These are phyloP conservation scores for Ochlodes sylvanus DNA, from an alignment of 2,888 invertebrate species.

Conservation along the genomic window DNA sequence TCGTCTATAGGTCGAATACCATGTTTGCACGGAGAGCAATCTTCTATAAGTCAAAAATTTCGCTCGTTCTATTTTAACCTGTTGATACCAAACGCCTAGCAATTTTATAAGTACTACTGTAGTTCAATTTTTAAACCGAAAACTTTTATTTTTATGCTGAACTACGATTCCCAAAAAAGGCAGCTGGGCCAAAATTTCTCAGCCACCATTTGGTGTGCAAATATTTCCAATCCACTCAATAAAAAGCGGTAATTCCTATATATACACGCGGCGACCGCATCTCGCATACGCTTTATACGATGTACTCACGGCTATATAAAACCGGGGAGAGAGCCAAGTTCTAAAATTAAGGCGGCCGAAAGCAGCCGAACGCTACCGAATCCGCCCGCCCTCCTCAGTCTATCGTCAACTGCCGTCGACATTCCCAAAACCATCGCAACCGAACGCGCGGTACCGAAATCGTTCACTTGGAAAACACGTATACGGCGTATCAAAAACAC, in stretches of 20 bases:
- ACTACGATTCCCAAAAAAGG: constrained; percentile 49
- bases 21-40: no score
- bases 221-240: constrained; percentile 80
- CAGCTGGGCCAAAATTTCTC: constrained; percentile 62
- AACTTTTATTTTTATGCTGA: neutral
- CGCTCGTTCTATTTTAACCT: no score
- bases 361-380: constrained; percentile 74
- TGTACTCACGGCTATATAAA: constrained; percentile 85
- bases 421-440: constrained; percentile 71
- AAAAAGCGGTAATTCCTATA: constrained; percentile 83
- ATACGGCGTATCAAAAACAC: constrained; percentile 60
- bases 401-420: constrained; percentile 79
- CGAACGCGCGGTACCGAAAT: constrained; percentile 73
- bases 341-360: constrained; percentile 85
- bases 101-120: no score
- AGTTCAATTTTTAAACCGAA: neutral
- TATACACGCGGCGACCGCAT: constrained; percentile 79
- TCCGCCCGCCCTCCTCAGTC: constrained; percentile 82
- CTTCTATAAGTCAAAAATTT: no score
- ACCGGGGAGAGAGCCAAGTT: constrained; percentile 87
- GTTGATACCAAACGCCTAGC: no score
- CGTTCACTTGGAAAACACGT: constrained; percentile 64
- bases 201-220: constrained; percentile 70
- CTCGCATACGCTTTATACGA: constrained; percentile 83
- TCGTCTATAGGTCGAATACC: no score